Percentiles rank a stretch among this genome's conserved stretches.
Conservation (phyloP, 1,140 invertebrate genomes). For the Atta cephalotes region DNA sequence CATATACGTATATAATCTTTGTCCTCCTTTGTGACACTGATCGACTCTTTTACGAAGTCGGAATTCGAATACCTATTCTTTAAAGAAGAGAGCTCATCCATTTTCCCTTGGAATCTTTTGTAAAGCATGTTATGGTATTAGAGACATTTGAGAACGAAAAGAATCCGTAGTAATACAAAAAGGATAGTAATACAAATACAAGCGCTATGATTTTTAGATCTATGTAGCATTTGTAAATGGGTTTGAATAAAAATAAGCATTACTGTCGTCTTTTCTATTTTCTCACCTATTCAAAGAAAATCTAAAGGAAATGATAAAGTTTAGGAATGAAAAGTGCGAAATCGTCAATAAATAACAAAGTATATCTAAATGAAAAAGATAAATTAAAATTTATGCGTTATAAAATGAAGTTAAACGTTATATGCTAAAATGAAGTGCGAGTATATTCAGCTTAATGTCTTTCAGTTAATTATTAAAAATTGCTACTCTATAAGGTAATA, state of each 20-base stretch:
- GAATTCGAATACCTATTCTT: neutral
- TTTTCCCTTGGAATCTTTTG: neutral
- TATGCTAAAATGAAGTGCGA: no score
- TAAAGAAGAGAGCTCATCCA: neutral
- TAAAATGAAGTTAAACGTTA: neutral
- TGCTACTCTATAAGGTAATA: neutral
- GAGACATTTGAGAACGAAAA: neutral
- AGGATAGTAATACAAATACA: neutral
- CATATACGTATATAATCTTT: slow-evolving; percentile 1
- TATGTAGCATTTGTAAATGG: neutral
- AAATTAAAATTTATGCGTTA: neutral
- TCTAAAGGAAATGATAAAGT: neutral
- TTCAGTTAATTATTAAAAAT: neutral
- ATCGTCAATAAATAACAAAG: neutral
- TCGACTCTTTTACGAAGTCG: neutral
- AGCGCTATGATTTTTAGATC: neutral
- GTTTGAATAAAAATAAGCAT: neutral
- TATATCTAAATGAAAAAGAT: no score
- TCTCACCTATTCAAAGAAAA: neutral
- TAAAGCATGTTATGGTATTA: neutral
- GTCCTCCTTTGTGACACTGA: neutral
- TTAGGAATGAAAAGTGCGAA: neutral
- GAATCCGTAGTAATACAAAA: neutral
- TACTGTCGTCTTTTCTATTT: neutral
- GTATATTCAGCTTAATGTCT: neutral